Evolutionary conservation across 1,140 invertebrate species (phyloP).

Genomic region (Microplitis mediator): DNA sequence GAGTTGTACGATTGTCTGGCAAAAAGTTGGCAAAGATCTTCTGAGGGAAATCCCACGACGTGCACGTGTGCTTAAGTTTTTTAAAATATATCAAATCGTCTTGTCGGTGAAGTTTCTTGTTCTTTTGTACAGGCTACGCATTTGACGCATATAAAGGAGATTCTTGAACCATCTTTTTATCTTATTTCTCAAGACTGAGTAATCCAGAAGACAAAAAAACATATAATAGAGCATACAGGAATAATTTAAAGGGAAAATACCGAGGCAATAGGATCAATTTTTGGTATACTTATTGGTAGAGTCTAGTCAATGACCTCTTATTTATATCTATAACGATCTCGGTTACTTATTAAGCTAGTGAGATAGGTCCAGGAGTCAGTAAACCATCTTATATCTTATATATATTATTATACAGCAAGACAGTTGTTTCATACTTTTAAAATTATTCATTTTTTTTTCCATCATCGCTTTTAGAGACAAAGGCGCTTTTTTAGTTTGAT

Average conservation of each 20-base stretch:
- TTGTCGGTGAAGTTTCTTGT: neutral
- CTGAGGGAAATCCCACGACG: neutral
- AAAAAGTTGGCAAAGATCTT: conserved; percentile 8
- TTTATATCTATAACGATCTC: neutral
- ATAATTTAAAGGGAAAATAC: neutral
- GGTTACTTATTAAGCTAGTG: conserved; percentile 5
- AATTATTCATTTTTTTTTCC: neutral
- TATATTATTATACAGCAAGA: neutral
- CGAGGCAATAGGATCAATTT: neutral
- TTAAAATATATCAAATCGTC: neutral
- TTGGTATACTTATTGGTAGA: neutral
- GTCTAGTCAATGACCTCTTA: conserved; percentile 2
- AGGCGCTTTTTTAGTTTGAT: neutral
- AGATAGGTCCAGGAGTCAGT: conserved; percentile 20
- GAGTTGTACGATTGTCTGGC: neutral
- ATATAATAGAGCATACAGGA: no score
- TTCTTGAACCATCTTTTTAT: neutral
- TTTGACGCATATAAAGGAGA: neutral
- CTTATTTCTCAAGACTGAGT: neutral
- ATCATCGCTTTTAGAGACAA: neutral
- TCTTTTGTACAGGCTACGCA: neutral
- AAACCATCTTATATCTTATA: neutral
- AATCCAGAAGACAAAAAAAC: neutral
- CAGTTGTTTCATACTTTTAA: conserved; percentile 9
- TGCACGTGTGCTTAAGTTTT: neutral